Conservation (phyloP, 2,888 invertebrate species). For the Gnatocerus cornutus region DNA sequence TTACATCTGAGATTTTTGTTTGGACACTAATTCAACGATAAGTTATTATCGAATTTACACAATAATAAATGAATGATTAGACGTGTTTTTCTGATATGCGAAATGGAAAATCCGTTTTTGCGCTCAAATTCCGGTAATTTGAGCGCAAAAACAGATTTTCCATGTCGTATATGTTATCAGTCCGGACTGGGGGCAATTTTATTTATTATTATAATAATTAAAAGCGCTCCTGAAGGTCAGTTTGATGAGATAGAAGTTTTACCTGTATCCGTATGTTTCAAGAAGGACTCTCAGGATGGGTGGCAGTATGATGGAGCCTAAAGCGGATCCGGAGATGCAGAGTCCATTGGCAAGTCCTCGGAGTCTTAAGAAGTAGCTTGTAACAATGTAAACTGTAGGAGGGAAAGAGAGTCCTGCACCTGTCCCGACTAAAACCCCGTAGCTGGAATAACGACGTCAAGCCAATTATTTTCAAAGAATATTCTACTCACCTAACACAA, state of each 20-base stretch:
- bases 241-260: conserved; percentile 54
- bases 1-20: no score
- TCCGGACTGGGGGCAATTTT: no score
- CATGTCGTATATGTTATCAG: no score
- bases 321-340: conserved; percentile 90
- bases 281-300: conserved; percentile 83
- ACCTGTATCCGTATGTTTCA: conserved; percentile 85
- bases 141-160: no score
- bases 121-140: no score
- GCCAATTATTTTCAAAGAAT: conserved; percentile 33
- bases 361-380: conserved; percentile 86
- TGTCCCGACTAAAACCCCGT: conserved; percentile 86
- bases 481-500: conserved; percentile 80
- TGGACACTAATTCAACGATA: no score
- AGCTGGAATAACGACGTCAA: conserved; percentile 73
- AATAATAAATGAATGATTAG: no score
- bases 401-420: conserved; percentile 91
- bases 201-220: no score
- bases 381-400: conserved; percentile 92
- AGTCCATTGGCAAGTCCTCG: conserved; percentile 90
- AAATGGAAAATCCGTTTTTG: no score
- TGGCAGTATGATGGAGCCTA: conserved; percentile 89
- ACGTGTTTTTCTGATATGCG: no score
- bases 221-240: no score
- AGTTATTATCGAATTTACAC: no score